phyloP scores from a whole-genome alignment of 2,797 vertebrate genomes.

The Sebastes oblongus region DNA sequence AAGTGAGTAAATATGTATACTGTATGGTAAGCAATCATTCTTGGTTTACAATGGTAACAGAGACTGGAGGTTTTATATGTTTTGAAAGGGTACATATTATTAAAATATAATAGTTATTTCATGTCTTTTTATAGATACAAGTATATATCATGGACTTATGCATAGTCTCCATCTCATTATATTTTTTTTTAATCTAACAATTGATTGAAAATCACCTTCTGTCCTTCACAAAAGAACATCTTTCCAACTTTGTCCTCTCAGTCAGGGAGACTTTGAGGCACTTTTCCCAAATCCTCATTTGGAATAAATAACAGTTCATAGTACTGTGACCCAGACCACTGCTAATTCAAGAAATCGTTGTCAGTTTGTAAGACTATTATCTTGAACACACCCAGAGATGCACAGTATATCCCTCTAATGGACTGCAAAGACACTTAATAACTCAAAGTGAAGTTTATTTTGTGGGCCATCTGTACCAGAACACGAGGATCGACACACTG shows the following conservation, averaged over 20 bases:
- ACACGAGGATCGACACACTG: neutral
- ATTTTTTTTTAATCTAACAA: neutral
- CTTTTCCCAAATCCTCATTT: neutral
- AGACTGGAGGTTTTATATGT: neutral
- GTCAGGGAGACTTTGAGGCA: neutral
- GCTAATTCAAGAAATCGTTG: conserved; percentile 16
- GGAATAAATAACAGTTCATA: neutral
- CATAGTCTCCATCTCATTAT: neutral
- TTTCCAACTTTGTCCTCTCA: neutral
- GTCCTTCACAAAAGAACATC: neutral
- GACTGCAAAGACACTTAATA: neutral
- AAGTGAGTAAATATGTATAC: neutral
- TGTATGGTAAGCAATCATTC: neutral
- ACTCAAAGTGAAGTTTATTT: neutral
- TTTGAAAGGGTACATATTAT: neutral
- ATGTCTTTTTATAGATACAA: neutral
- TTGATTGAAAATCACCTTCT: neutral
- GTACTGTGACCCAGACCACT: no score
- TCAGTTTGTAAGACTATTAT: conserved; percentile 10
- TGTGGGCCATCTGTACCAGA: neutral
- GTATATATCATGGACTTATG: neutral
- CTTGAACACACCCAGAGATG: conserved; percentile 11
- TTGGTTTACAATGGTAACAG: neutral
- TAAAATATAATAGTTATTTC: neutral
- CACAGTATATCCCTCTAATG: neutral